Conservation (phyloP, 2,888 invertebrate species). For the Xanthorhoe designata region DNA sequence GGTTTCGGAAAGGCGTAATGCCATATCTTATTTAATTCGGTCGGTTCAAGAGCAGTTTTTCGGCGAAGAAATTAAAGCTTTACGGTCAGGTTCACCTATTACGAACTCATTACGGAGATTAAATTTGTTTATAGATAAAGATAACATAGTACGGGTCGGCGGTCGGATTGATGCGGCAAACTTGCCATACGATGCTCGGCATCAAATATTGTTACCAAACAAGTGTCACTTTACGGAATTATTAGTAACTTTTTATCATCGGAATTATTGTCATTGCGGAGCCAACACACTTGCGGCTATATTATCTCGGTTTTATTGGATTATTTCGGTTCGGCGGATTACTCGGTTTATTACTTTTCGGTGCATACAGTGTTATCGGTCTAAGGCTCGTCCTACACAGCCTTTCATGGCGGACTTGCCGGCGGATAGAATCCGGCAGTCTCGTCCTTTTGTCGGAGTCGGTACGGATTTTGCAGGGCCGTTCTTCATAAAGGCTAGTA, state of each 20-base stretch:
- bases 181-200: slow-evolving; percentile 10
- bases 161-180: slow-evolving; percentile 4
- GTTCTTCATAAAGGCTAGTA: slow-evolving; percentile 7
- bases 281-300: slow-evolving; percentile 5
- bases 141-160: slow-evolving; percentile 6
- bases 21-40: slow-evolving; percentile 3
- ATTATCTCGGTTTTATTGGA: slow-evolving; percentile 6
- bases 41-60: background rate
- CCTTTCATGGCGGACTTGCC: slow-evolving; percentile 21
- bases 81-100: background rate
- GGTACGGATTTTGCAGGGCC: slow-evolving; percentile 21
- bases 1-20: slow-evolving; percentile 4
- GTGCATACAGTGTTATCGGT: slow-evolving; percentile 4
- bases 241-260: slow-evolving; percentile 9
- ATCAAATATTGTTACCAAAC: slow-evolving; percentile 11
- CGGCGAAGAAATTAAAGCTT: background rate
- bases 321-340: slow-evolving; percentile 8
- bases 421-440: slow-evolving; percentile 10
- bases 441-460: slow-evolving; percentile 2
- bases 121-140: slow-evolving; percentile 3
- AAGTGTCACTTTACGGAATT: slow-evolving; percentile 9
- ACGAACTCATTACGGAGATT: slow-evolving; percentile 9
- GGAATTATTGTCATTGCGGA: slow-evolving; percentile 5
- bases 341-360: background rate
- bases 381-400: slow-evolving; percentile 4